phyloP scores from a whole-genome alignment of 2,888 invertebrate species.

The Campaea margaritaria region DNA sequence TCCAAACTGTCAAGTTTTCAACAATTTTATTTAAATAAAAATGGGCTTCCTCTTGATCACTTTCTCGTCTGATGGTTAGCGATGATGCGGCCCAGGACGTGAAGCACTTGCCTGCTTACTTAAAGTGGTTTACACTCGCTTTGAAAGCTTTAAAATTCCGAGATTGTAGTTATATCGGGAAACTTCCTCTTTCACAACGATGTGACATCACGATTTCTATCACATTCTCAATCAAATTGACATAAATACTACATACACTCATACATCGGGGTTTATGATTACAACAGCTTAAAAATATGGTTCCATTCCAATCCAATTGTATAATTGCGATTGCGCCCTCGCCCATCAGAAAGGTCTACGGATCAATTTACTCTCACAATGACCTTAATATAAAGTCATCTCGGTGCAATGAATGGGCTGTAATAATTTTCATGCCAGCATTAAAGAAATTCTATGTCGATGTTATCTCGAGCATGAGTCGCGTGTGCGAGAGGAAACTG shows the following conservation, averaged over 20 bases:
- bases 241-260: constrained; percentile 38
- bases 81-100: too few relatives aligned
- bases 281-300: constrained; percentile 52
- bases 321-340: constrained; percentile 65
- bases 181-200: constrained; percentile 18
- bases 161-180: too few relatives aligned
- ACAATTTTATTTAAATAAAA: too few relatives aligned
- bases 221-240: constrained; percentile 37
- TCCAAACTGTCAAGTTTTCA: constrained; percentile 1
- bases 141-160: too few relatives aligned
- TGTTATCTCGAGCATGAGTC: constrained; percentile 79
- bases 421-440: constrained; percentile 77
- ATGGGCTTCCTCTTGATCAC: too few relatives aligned
- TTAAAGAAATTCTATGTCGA: constrained; percentile 80
- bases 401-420: constrained; percentile 62
- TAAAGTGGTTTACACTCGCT: too few relatives aligned
- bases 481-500: constrained; percentile 76
- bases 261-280: constrained; percentile 18
- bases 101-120: too few relatives aligned
- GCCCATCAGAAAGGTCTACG: constrained; percentile 62
- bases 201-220: constrained; percentile 14
- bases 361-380: constrained; percentile 82
- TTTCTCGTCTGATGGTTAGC: too few relatives aligned
- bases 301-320: constrained; percentile 60
- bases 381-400: constrained; percentile 79